Evolutionary conservation across 2,888 invertebrate species (phyloP).

Genomic region (Phasia obesa): DNA sequence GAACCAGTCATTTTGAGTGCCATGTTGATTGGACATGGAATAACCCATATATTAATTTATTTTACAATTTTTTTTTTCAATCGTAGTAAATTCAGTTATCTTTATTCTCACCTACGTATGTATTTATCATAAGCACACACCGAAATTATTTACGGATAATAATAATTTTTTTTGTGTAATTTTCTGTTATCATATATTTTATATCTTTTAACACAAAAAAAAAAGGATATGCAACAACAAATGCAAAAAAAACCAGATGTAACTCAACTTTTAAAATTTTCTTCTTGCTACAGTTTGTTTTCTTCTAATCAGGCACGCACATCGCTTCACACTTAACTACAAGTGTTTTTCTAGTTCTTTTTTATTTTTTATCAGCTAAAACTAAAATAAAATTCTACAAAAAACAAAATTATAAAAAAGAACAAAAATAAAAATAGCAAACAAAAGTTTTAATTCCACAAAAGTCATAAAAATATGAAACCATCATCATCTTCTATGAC

Average conservation of each 20-base stretch:
- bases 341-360: slow-evolving; percentile 49
- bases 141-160: background rate
- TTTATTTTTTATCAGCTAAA: slow-evolving; percentile 15
- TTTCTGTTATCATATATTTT: slow-evolving; percentile 17
- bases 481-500: slow-evolving; percentile 15
- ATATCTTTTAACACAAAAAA: slow-evolving; percentile 4
- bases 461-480: slow-evolving; percentile 62
- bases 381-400: slow-evolving; percentile 27
- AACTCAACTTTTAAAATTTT: slow-evolving; percentile 21
- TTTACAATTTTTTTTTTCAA: no score
- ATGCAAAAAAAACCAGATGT: background rate
- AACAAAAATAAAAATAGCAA: slow-evolving; percentile 31
- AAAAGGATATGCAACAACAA: background rate
- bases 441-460: slow-evolving; percentile 53
- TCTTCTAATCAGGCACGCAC: slow-evolving; percentile 60
- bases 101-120: no score
- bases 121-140: no score
- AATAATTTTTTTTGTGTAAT: slow-evolving; percentile 32
- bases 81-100: no score
- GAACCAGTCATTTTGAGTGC: no score
- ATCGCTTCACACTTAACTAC: slow-evolving; percentile 67
- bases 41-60: no score
- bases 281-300: slow-evolving; percentile 13
- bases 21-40: no score
- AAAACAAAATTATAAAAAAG: slow-evolving; percentile 12